Percentiles rank a stretch among this genome's conserved stretches.
Conservation (phyloP, 2,888 invertebrate genomes). For the Ophioninae sp. region DNA sequence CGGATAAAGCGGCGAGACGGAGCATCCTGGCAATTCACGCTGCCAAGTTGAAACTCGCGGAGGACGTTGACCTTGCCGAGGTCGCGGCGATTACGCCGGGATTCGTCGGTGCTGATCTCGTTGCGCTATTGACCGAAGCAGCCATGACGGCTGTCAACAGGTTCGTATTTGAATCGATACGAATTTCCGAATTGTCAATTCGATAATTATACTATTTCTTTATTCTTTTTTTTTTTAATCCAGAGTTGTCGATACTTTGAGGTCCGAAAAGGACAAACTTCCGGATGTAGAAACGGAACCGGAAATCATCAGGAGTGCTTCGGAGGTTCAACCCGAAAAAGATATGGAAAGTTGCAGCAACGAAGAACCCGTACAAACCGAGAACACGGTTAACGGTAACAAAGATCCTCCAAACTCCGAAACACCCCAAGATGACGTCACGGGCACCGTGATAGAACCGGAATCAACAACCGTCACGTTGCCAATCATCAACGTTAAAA, state of each 20-base stretch:
- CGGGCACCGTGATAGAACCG: constrained; percentile 9
- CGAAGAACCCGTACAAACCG: constrained; percentile 44
- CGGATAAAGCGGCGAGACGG: constrained; percentile 90
- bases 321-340: constrained; percentile 56
- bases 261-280: constrained; percentile 67
- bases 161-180: constrained; percentile 66
- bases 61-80: constrained; percentile 87
- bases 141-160: constrained; percentile 93
- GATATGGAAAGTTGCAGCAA: constrained; percentile 54
- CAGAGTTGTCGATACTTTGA: constrained; percentile 78
- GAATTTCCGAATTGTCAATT: neutral
- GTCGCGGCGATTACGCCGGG: constrained; percentile 95
- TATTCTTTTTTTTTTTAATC: constrained; percentile 34
- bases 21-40: constrained; percentile 90
- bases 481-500: constrained; percentile 74
- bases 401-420: constrained; percentile 26
- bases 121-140: constrained; percentile 92
- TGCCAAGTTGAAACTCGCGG: constrained; percentile 85
- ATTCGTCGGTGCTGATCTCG: constrained; percentile 97
- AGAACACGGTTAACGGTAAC: constrained; percentile 48
- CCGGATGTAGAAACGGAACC: constrained; percentile 63
- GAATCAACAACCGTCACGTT: constrained; percentile 23
- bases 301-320: constrained; percentile 1
- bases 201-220: neutral
- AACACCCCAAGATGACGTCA: constrained; percentile 22